Percentiles rank a stretch among this genome's conserved stretches.
Conservation (phyloP, 2,888 invertebrate species). For the Tupiocoris notatus region DNA sequence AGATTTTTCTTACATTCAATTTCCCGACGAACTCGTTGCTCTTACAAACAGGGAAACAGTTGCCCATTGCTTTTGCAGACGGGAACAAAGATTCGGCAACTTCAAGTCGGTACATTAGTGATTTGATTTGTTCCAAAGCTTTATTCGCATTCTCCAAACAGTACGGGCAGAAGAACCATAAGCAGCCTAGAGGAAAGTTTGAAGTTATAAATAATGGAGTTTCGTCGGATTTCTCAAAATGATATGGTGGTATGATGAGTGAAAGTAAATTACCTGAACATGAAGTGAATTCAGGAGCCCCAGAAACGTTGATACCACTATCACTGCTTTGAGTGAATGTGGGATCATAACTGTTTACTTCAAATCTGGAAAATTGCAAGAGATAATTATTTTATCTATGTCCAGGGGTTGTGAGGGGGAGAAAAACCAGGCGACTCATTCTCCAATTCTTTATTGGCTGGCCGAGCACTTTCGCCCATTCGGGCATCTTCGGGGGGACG, state of each 20-base stretch:
- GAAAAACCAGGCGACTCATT: too few relatives aligned
- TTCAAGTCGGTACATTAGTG: constrained; percentile 70
- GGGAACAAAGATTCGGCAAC: constrained; percentile 79
- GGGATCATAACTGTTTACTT: constrained; percentile 45
- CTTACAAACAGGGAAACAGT: constrained; percentile 68
- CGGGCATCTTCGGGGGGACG: too few relatives aligned
- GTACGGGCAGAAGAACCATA: constrained; percentile 68
- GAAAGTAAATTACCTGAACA: constrained; percentile 15
- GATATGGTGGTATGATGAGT: too few relatives aligned
- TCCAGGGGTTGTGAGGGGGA: too few relatives aligned
- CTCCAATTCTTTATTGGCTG: too few relatives aligned
- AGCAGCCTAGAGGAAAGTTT: constrained; percentile 61
- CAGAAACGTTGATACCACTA: constrained; percentile 49
- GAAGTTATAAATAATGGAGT: background rate
- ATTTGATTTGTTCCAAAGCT: constrained; percentile 72
- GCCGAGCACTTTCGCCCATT: too few relatives aligned
- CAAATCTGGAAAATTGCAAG: background rate
- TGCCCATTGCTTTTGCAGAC: constrained; percentile 74
- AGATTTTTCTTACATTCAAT: constrained; percentile 64
- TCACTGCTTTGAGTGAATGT: constrained; percentile 48
- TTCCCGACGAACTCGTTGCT: constrained; percentile 65
- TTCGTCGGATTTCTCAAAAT: too few relatives aligned
- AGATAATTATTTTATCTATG: too few relatives aligned
- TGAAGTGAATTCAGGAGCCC: background rate
- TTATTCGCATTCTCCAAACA: constrained; percentile 71